These are phyloP conservation scores for Varanus salvator DNA, from an alignment of 2,113 vertebrate genomes.

Conservation along the genomic window DNA sequence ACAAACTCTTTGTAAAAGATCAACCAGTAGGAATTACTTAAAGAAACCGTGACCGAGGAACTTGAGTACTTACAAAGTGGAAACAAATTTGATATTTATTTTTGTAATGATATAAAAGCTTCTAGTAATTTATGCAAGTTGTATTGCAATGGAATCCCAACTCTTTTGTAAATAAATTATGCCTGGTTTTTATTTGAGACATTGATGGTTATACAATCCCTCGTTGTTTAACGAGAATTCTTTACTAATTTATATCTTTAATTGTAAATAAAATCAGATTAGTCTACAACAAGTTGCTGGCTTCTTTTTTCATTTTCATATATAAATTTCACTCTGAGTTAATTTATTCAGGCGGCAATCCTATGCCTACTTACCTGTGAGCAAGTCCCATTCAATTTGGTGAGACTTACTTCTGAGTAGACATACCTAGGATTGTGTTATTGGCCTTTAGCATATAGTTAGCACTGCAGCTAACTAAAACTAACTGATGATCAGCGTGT, in stretches of 20 bases:
- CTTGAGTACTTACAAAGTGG: slow-evolving; percentile 93
- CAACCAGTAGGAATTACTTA: slow-evolving; percentile 84
- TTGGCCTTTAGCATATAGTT: slow-evolving; percentile 19
- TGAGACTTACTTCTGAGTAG: too few species aligned
- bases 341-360: not conserved
- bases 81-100: slow-evolving; percentile 99
- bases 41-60: slow-evolving; percentile 85
- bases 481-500: slow-evolving; percentile 50
- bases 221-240: slow-evolving; percentile 93
- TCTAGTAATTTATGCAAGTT: slow-evolving; percentile 99
- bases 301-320: slow-evolving; percentile 64
- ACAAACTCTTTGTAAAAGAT: slow-evolving; percentile 89
- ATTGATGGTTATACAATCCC: slow-evolving; percentile 91
- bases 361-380: too few species aligned
- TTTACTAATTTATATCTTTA: slow-evolving; percentile 99
- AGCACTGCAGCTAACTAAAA: slow-evolving; percentile 53
- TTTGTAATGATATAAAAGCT: slow-evolving; percentile 97
- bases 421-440: too few species aligned
- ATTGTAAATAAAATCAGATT: slow-evolving; percentile 97
- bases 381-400: too few species aligned
- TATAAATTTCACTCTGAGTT: slow-evolving; percentile 23
- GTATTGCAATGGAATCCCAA: slow-evolving; percentile 97
- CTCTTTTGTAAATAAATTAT: slow-evolving; percentile 98
- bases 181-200: slow-evolving; percentile 97
- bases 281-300: slow-evolving; percentile 80